A percentile compares a stretch with the other conserved stretches of the same genome.
phyloP scores from a whole-genome alignment of 2,888 invertebrate genomes.

The Caenorhabditis afra region DNA sequence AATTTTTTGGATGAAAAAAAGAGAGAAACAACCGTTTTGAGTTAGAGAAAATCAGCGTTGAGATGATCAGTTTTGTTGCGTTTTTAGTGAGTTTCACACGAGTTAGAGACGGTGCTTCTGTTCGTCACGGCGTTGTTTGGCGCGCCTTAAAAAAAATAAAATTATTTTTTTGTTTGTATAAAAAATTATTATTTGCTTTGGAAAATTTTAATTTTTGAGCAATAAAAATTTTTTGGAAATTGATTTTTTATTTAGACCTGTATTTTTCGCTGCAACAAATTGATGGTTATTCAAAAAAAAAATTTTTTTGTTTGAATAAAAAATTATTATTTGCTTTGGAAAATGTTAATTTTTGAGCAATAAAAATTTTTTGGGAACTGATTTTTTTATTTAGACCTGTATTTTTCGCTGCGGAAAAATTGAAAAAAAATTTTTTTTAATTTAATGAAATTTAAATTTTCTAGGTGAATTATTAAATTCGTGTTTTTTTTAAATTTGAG shows the following conservation, averaged over 20 bases:
- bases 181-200: neutral
- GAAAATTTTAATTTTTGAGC: neutral
- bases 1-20: too few species aligned
- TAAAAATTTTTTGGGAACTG: neutral
- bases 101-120: conserved; percentile 40
- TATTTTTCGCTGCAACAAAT: too few species aligned
- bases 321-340: neutral
- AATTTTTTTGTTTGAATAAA: neutral
- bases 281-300: too few species aligned
- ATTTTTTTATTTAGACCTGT: too few species aligned
- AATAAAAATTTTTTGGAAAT: neutral
- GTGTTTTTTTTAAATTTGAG: too few species aligned
- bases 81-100: too few species aligned
- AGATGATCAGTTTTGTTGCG: too few species aligned
- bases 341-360: neutral
- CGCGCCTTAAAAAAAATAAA: conserved; percentile 57
- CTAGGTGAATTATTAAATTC: neutral
- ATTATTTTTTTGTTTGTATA: neutral
- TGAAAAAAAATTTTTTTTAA: neutral
- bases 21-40: too few species aligned
- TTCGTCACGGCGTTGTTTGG: conserved; percentile 66
- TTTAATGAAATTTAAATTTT: neutral
- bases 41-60: too few species aligned
- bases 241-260: too few species aligned
- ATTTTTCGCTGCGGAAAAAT: neutral